Evolutionary conservation across 1,140 invertebrate species (phyloP).

Genomic region (Eufriesea mexicana): DNA sequence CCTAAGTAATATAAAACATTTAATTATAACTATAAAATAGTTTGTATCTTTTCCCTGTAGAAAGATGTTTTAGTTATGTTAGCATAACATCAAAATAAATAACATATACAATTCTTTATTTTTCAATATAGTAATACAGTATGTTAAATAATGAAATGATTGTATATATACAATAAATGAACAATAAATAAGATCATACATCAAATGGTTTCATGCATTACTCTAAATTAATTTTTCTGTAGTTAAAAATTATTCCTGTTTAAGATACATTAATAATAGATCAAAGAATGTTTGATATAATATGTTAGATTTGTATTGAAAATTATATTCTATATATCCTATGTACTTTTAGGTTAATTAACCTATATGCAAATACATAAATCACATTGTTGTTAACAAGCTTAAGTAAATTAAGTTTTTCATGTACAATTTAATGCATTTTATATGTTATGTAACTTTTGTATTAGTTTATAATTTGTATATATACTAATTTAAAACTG

Average conservation of each 20-base stretch:
- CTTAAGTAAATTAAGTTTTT: background rate
- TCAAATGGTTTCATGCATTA: background rate
- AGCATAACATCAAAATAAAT: background rate
- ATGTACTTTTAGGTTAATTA: background rate
- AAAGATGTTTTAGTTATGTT: slow-evolving; percentile 1
- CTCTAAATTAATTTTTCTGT: background rate
- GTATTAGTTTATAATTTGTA: no score
- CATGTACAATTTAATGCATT: background rate
- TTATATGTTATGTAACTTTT: slow-evolving; percentile 7
- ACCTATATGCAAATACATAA: background rate
- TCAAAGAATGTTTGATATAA: background rate
- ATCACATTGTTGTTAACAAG: background rate
- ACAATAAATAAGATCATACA: background rate
- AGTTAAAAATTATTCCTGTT: background rate
- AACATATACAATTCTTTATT: background rate
- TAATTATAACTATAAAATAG: background rate
- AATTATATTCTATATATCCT: background rate
- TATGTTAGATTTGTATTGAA: background rate
- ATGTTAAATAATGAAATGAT: background rate
- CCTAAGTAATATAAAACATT: background rate
- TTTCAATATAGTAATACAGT: background rate
- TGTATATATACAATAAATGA: background rate
- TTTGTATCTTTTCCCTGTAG: background rate
- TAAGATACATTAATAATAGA: no score
- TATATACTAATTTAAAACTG: no score